phyloP scores from a whole-genome alignment of 2,113 vertebrate species.

The Synchiropus splendidus region DNA sequence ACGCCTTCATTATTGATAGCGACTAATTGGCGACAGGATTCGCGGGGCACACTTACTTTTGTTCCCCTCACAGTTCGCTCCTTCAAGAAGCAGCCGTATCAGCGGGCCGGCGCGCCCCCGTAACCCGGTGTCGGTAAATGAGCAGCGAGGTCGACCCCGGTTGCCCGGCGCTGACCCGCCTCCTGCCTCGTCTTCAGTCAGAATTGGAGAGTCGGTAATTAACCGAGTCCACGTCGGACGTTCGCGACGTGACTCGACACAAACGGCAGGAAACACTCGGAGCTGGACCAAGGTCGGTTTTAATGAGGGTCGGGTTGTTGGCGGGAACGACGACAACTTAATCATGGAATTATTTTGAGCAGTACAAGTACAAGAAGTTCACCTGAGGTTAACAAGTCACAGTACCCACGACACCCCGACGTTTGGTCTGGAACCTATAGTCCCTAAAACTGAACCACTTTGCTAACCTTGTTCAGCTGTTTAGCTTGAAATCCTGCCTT shows the following conservation, averaged over 20 bases:
- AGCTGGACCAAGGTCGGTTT: slow-evolving; percentile 46
- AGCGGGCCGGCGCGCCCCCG: slow-evolving; percentile 54
- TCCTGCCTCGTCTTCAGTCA: slow-evolving; percentile 22
- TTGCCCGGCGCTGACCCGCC: slow-evolving; percentile 5
- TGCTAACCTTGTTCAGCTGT: too few species aligned
- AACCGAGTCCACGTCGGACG: slow-evolving; percentile 30
- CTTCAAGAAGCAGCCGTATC: slow-evolving; percentile 78
- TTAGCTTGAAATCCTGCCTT: too few species aligned
- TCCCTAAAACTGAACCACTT: too few species aligned
- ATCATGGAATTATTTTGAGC: too few species aligned
- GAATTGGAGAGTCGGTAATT: slow-evolving; percentile 42
- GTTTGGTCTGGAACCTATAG: not conserved
- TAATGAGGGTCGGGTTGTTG: slow-evolving; percentile 35
- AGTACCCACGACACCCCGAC: slow-evolving; percentile 11
- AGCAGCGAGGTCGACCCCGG: slow-evolving; percentile 63
- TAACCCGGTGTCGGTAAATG: slow-evolving; percentile 76
- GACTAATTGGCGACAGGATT: slow-evolving; percentile 98
- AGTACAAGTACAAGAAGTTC: too few species aligned
- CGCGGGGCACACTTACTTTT: slow-evolving; percentile 82
- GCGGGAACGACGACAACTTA: too few species aligned
- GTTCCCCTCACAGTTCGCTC: slow-evolving; percentile 78
- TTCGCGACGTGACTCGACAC: too few species aligned
- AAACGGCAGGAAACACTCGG: not conserved
- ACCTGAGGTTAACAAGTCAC: too few species aligned
- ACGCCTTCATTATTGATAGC: slow-evolving; percentile 93